A percentile compares a stretch with the other conserved stretches of the same genome.
Evolutionary conservation across 1,140 invertebrate species (phyloP).

Genomic region (fruit fly (Drosophila melanogaster)): Release_6_plus_ISO1_MT NT_033777.3:12101501-12102000

Average conservation of each 20-base stretch:
- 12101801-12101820: conserved; percentile 21
- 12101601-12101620: conserved; percentile 74
- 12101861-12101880: conserved; percentile 62
- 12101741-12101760: conserved; percentile 67
- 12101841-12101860: conserved; percentile 65
- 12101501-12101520: conserved; percentile 52
- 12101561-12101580: conserved; percentile 12
- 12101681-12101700: conserved; percentile 48
- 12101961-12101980: not conserved
- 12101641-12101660: conserved; percentile 57
- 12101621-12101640: conserved; percentile 40
- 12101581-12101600: conserved; percentile 60
- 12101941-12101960: not conserved
- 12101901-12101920: conserved; percentile 75
- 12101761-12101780: conserved; percentile 23
- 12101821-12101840: conserved; percentile 4
- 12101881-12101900: conserved; percentile 70
- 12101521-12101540: conserved; percentile 37
- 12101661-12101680: conserved; percentile 5
- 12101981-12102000: conserved; percentile 22
- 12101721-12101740: conserved; percentile 54
- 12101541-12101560: conserved; percentile 59
- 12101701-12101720: conserved; percentile 39
- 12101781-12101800: not conserved
- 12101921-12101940: conserved; percentile 72